Base-by-base conservation (phyloP, 2,797 vertebrate species). In the Eupleurogrammus muticus region DNA sequence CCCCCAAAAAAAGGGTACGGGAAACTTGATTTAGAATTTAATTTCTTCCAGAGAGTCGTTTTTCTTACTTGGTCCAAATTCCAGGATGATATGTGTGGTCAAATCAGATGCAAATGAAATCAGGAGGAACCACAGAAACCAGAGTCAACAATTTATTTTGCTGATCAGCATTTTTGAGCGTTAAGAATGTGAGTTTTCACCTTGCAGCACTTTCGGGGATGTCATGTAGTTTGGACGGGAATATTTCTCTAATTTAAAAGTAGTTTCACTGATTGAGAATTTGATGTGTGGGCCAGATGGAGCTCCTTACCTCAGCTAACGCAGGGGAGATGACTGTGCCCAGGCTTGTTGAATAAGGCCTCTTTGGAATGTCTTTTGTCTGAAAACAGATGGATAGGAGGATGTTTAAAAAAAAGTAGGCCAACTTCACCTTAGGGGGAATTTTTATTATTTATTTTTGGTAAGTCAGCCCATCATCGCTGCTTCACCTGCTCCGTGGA, bases 271-370 rank as follows among this genome's bases (percentile, higher is more conserved):
- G 36, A 44, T 8, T 38, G 32, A 53, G 49, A 9, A 36, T 9
- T 13, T 4, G 36, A 53, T 28, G n/a, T 20, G 13, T 46, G 24
- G 19, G 28, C 5, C 38, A 23, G 21, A 35, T 19, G 16, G 36
- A 20, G 57, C 24, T 79, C 65, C 92, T 92, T 92, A 99, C 98
- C 96, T 99, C 98, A 32, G 94, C 93, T 90, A 99, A 94, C 19
- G 97, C 93, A 71, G 98, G 98, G 78, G 96, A 95, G 87, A 99
- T 98, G 90, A 99, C 93, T 32, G 96, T 96, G 79, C 95, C 92
- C 88, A 99, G 94, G 90, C 96, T 98, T 82, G 97, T 96, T 82
- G 98, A 99, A 80, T 95, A 95, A 90, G 96, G 97, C 92, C 96
- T 96, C 94, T 96, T 97, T 86, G 95, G 94, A 86, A 96, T 93